Conservation (phyloP, 2,113 vertebrate genomes). For the Rissa tridactyla region DNA sequence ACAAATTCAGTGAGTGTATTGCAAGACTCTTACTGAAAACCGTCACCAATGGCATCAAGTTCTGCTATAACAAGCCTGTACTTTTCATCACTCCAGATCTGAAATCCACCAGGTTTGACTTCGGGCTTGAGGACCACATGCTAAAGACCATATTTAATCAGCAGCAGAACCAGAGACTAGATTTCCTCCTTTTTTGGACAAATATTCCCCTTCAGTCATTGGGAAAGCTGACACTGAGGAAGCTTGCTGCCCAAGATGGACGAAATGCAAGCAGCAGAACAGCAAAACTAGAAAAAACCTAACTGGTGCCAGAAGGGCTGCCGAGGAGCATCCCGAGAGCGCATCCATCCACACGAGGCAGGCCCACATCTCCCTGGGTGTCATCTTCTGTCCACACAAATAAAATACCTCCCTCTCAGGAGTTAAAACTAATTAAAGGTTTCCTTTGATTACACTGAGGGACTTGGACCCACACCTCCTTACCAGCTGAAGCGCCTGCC, state of each 20-base stretch:
- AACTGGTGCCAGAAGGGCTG: not conserved
- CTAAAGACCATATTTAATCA: not conserved
- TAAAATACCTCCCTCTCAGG: not conserved
- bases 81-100: not conserved
- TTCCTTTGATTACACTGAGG: not conserved
- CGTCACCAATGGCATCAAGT: not conserved
- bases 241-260: not conserved
- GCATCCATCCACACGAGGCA: not conserved
- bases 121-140: not conserved
- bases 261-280: not conserved
- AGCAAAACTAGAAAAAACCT: not conserved
- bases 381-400: not conserved
- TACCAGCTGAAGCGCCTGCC: not conserved
- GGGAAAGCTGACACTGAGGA: not conserved
- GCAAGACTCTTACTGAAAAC: not conserved
- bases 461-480: not conserved
- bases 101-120: not conserved
- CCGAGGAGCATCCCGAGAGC: fast-evolving
- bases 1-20: not conserved
- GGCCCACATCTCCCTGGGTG: not conserved
- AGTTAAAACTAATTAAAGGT: not conserved
- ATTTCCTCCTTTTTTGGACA: not conserved
- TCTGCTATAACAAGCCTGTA: not conserved
- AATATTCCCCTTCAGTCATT: not conserved
- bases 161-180: not conserved